A percentile compares a stretch with the other conserved stretches of the same genome.
phyloP scores from a whole-genome alignment of 2,113 vertebrate species.

The Mobula hypostoma region DNA sequence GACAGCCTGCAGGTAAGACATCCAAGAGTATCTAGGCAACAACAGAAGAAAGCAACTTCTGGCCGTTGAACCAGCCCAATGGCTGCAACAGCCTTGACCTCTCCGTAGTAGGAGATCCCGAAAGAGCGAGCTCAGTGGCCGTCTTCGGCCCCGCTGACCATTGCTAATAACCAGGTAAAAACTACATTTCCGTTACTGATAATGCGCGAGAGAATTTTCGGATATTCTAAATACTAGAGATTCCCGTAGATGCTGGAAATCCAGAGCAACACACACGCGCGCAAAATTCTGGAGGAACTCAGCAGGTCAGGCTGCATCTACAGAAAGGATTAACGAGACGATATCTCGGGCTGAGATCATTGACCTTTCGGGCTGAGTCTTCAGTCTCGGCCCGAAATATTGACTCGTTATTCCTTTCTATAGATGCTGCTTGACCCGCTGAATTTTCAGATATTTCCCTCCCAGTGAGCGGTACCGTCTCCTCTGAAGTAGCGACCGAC shows the following conservation, averaged over 20 bases:
- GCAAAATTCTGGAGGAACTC: too few species aligned
- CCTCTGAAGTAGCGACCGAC: neutral
- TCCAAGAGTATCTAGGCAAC: neutral
- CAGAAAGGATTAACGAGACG: too few species aligned
- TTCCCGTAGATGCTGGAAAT: too few species aligned
- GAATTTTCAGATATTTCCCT: neutral
- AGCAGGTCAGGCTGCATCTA: too few species aligned
- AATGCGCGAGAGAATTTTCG: neutral
- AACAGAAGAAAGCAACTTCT: neutral
- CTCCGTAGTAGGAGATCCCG: neutral
- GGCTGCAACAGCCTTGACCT: neutral
- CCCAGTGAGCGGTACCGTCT: neutral
- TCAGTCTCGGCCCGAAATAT: too few species aligned
- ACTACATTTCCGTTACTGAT: neutral
- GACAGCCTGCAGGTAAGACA: constrained; percentile 52
- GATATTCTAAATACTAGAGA: neutral
- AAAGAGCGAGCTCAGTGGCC: neutral
- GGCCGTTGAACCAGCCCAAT: neutral
- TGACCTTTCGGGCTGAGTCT: too few species aligned
- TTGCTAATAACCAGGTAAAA: neutral
- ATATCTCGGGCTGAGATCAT: too few species aligned
- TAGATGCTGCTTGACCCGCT: too few species aligned
- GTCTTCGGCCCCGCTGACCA: neutral
- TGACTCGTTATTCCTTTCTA: too few species aligned
- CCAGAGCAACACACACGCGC: too few species aligned